Evolutionary conservation across 1,140 invertebrate species (phyloP), one percentile per base, ranked within the genome.

Genomic region (Drosophila nigrodunni): DNA sequence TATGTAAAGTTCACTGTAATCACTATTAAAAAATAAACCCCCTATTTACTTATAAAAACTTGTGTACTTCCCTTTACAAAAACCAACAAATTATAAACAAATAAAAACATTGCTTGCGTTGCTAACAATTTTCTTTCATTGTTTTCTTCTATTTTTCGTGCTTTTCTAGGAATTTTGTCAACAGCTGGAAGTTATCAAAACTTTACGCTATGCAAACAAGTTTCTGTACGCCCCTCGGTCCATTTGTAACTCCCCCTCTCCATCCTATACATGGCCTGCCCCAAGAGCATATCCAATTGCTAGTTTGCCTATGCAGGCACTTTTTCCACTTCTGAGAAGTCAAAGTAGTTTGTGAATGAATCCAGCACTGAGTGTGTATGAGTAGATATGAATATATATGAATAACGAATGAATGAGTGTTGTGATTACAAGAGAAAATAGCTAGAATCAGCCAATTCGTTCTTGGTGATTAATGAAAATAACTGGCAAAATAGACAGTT

Each of bases 141-240:
- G 39, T 50, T 25, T 68, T 49, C 80, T 85, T 43, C 75, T 30
- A 21, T 52, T 86, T 75, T 86, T 58, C 49, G 57, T 72, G 50
- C 75, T 60, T 50, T 52, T 64, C 37, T 39, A 39, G 11, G 4
- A 41, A 41, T 30, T 30, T 60, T 61, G 60, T 68, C 57, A 77
- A 64, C 83, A 88, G 74, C 85, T 89, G 83, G 74, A 88, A 89
- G 75, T 89, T 72, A 89, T 89, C 80, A 78, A 62, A 87, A 79
- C 59, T 62, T 57, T 55, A 58, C 50, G 47, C 44, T 70, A 57
- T 62, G 21, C 64, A 62, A 69, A 60, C 62, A 13, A 52, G 11
- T n/a, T 13, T 18, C 55, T 1, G 13, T 34, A 3, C 37, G 18
- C 21, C 9, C 52, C 25, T n/a, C 25, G 39, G 10, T 11, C 10